Evolutionary conservation across 2,888 invertebrate genomes (phyloP), one percentile per base, ranked within the genome.

Genomic region (Meandrusa payeni): DNA sequence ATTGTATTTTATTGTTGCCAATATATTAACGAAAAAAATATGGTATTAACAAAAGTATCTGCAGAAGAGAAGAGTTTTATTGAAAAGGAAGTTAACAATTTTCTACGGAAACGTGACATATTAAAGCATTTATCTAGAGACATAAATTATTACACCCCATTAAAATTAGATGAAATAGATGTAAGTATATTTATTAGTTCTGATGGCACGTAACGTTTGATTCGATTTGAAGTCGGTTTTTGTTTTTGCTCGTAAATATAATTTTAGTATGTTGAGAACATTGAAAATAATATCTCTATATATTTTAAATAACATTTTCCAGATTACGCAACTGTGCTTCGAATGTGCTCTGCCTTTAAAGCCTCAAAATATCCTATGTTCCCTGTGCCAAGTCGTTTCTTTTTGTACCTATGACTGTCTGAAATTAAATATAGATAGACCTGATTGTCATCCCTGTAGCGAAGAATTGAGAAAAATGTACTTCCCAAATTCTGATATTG

Each of bases 341-440:
- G 86, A 86, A 59, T 86, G 86, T 48, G 60, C 61, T 0, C 34
- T 76, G 15, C 81, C 80, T 2, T 51, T 79, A 7, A 41, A 47
- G 5, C 60, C 67, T 17, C 47, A 47, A 1, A 70, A 59, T 27
- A 65, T 82, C 9, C 11, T 39, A 2, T 85, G 85, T 46, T 31
- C 34, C 0, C 60, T 54, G 7, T 85, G 85, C 50, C 67, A 75
- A 13, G 50, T 75, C 3, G 55, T 85, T 2, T 61, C 64, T 0
- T 85, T 81, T 48, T 85, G 85, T 47, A 63, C 69, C 0, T 44
- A 60, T 2, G 64, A 71, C 0, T 86, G 85, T 45, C 66, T 83
- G 50, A 62, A 53, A 52, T 31, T 6, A 1, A 83, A 79, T 41
- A 56, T 68, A 9, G 57, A 58, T 0, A 57, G 75, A 54, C 29